Percentiles rank a stretch among this genome's conserved stretches.
phyloP scores from a whole-genome alignment of 1,140 invertebrate genomes.

The Diorhabda carinulata region DNA sequence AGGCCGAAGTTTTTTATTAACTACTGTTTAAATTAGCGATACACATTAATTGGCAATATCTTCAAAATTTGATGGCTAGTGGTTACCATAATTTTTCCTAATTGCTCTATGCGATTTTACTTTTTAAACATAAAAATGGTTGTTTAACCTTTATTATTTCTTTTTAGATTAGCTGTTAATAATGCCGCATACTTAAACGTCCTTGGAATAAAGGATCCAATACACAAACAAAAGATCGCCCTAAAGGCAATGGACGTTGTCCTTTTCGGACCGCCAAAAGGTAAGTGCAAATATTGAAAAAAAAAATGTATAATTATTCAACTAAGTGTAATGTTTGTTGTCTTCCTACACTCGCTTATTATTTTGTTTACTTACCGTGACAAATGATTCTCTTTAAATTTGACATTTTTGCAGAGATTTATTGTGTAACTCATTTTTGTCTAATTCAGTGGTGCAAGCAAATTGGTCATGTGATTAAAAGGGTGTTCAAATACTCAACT shows the following conservation, averaged over 20 bases:
- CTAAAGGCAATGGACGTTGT: constrained; percentile 97
- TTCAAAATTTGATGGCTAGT: too few relatives aligned
- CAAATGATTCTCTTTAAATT: not conserved
- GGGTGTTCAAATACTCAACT: not conserved
- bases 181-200: constrained; percentile 83
- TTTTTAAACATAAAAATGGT: too few relatives aligned
- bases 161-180: constrained; percentile 80
- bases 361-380: not conserved
- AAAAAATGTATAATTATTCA: too few relatives aligned
- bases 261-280: constrained; percentile 94
- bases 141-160: constrained; percentile 19
- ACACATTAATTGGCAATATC: too few relatives aligned
- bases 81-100: too few relatives aligned
- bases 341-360: not conserved
- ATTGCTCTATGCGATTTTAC: too few relatives aligned
- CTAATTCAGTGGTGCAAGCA: not conserved
- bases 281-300: constrained; percentile 51
- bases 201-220: constrained; percentile 94
- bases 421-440: not conserved
- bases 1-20: too few relatives aligned
- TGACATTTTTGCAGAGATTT: not conserved
- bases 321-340: not conserved
- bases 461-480: not conserved
- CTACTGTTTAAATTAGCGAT: too few relatives aligned
- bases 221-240: constrained; percentile 93